These are phyloP conservation scores for Strongylocentrotus purpuratus DNA, from an alignment of 35 echinoderm and acorn worm species.

Conservation along the genomic window DNA sequence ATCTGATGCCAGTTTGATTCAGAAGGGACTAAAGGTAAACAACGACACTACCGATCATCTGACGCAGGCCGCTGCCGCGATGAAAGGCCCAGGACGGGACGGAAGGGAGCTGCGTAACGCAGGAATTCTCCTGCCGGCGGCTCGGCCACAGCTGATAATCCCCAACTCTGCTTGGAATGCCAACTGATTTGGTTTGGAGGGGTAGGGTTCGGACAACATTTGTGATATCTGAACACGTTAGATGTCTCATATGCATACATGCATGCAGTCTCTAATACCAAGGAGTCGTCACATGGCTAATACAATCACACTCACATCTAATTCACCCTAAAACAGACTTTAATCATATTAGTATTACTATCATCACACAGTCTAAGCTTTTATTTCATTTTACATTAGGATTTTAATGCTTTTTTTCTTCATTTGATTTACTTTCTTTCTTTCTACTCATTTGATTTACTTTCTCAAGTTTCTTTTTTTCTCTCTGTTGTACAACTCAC, in stretches of 20 bases:
- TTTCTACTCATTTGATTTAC: neutral
- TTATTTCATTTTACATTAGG: neutral
- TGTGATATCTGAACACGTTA: neutral
- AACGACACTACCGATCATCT: slow-evolving; percentile 31
- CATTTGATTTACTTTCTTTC: neutral
- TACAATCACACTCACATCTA: neutral
- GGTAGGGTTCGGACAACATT: slow-evolving; percentile 44
- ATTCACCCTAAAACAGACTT: neutral
- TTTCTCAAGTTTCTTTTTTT: neutral
- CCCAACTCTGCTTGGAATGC: slow-evolving; percentile 36
- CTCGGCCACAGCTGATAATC: slow-evolving; percentile 28
- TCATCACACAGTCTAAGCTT: neutral
- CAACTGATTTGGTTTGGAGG: slow-evolving; percentile 26
- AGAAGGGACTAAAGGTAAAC: slow-evolving; percentile 25
- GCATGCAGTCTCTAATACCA: neutral
- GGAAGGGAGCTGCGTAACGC: neutral
- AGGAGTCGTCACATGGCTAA: no score
- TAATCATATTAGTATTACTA: neutral
- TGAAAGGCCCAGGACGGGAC: neutral
- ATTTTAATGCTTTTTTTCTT: neutral
- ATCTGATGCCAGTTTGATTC: neutral
- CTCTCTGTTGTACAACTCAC: no score
- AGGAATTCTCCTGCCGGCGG: slow-evolving; percentile 20
- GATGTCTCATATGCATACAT: neutral
- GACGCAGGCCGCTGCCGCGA: slow-evolving; percentile 50